phyloP scores from a whole-genome alignment of 2,888 invertebrate genomes.

The Leptopilina myrica region DNA sequence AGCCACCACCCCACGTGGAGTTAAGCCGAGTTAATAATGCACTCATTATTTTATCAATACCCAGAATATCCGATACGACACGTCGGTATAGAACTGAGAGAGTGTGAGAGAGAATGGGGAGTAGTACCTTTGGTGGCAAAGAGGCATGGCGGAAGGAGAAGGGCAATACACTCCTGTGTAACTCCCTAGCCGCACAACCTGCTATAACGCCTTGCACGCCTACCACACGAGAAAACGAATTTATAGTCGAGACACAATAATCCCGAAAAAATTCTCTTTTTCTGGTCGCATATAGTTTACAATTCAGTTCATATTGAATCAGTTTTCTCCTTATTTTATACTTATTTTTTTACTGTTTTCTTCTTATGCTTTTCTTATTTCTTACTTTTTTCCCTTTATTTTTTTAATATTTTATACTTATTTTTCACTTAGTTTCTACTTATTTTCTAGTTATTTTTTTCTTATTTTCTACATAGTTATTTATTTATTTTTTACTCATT shows the following conservation, averaged over 20 bases:
- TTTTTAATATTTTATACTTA: no score
- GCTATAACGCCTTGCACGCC: slow-evolving; percentile 28
- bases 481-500: no score
- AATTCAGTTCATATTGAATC: no score
- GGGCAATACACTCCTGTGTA: slow-evolving; percentile 40
- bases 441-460: no score
- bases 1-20: slow-evolving; percentile 53
- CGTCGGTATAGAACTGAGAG: slow-evolving; percentile 47
- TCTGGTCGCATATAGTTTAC: slow-evolving; percentile 23
- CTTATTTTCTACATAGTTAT: no score
- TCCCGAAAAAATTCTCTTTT: slow-evolving; percentile 51
- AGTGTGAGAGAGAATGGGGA: not conserved
- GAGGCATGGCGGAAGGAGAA: not conserved
- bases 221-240: slow-evolving; percentile 58
- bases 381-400: no score
- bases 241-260: slow-evolving; percentile 62
- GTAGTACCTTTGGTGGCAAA: not conserved
- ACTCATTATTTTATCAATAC: slow-evolving; percentile 73
- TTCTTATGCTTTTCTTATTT: no score
- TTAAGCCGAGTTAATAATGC: slow-evolving; percentile 68
- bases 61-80: slow-evolving; percentile 63
- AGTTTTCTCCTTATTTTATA: no score
- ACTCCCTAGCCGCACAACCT: slow-evolving; percentile 45
- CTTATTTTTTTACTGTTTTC: no score
- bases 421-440: no score